Percentiles rank a stretch among this genome's conserved stretches.
Conservation (phyloP, 37 sponge, comb jelly and placozoan genomes). For the Lycopodina hypogea region DNA sequence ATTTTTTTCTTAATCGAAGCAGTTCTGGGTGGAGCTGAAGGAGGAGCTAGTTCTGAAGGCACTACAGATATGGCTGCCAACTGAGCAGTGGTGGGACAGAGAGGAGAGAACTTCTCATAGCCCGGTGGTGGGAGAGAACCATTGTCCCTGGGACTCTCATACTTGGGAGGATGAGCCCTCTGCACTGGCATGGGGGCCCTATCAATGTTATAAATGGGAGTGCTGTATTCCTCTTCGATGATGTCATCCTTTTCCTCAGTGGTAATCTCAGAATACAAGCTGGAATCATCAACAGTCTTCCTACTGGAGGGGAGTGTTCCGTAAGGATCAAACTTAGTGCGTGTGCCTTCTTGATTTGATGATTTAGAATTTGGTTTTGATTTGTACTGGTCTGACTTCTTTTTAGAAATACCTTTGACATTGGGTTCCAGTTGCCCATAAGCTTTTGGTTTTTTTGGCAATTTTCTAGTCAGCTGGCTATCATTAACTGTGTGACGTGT, state of each 20-base stretch:
- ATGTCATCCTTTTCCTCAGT: neutral
- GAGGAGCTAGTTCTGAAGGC: neutral
- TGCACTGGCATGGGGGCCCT: neutral
- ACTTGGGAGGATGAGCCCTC: too few species aligned
- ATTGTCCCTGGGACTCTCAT: too few species aligned
- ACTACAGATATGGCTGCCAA: neutral
- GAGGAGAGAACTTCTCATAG: slow-evolving; percentile 12
- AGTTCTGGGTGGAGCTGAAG: slow-evolving; percentile 1
- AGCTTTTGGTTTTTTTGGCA: neutral
- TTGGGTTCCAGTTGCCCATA: slow-evolving; percentile 11
- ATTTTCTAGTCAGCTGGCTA: neutral
- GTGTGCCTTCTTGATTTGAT: neutral
- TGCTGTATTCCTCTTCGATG: neutral
- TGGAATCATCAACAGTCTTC: neutral
- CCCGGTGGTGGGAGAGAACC: slow-evolving; percentile 18
- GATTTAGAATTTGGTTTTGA: neutral
- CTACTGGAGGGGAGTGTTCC: slow-evolving; percentile 8
- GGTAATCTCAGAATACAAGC: neutral
- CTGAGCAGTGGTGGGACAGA: neutral
- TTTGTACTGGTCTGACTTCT: neutral
- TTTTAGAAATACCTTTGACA: neutral
- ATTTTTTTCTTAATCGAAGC: neutral
- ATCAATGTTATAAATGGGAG: neutral
- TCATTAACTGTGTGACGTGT: neutral
- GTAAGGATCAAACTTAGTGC: slow-evolving; percentile 28